Conservation (phyloP, 2,888 invertebrate species). For the Tuta absoluta region DNA sequence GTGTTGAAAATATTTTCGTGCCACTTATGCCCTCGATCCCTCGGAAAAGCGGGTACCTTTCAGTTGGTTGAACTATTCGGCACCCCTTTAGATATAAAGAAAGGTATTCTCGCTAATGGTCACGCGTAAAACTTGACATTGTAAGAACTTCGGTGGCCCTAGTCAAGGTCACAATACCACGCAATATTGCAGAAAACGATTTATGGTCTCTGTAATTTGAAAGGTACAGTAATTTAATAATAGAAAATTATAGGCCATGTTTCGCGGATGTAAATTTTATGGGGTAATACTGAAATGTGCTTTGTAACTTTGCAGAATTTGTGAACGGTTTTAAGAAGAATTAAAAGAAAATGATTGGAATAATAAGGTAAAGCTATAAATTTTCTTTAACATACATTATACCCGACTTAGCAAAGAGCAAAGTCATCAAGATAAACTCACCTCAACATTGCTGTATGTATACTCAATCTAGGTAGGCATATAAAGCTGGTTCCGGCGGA, state of each 20-base stretch:
- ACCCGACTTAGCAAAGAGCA: background rate
- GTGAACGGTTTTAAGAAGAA: no score
- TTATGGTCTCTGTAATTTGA: background rate
- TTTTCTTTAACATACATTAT: background rate
- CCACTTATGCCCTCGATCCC: no score
- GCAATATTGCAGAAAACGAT: background rate
- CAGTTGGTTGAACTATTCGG: no score
- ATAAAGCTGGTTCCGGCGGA: conserved; percentile 40
- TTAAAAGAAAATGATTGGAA: no score
- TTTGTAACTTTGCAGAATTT: no score
- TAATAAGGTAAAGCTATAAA: no score
- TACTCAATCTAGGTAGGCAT: no score
- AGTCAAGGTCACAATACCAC: conserved; percentile 7
- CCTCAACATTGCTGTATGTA: background rate
- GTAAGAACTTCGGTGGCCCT: background rate
- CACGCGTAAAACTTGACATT: conserved; percentile 14
- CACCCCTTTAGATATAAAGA: no score
- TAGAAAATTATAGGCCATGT: background rate
- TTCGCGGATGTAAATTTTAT: background rate
- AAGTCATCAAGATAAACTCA: conserved; percentile 4
- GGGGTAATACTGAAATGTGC: background rate
- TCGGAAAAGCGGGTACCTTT: no score
- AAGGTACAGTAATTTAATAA: background rate
- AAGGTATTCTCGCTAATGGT: no score
- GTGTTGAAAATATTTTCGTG: no score